Percentiles rank a stretch among this genome's conserved stretches.
Conservation (phyloP, 2,113 vertebrate species). For the Notarius lentiginosus region DNA sequence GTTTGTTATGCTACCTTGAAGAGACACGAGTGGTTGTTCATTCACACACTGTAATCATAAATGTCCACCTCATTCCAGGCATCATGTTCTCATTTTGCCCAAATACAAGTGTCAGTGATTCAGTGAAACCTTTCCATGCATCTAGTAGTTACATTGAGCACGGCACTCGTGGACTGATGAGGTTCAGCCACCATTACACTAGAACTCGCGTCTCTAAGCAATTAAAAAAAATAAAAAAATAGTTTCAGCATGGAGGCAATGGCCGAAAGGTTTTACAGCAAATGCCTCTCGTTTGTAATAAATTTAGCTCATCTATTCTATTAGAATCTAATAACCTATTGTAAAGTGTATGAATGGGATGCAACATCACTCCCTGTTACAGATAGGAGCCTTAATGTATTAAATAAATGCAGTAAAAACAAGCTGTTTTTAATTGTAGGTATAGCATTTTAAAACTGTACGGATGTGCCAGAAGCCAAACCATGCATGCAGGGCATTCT, state of each 20-base stretch:
- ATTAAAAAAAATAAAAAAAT: not conserved
- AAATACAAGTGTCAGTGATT: not conserved
- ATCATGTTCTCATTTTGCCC: not conserved
- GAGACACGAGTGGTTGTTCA: not conserved
- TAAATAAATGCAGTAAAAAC: not conserved
- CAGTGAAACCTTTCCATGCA: not conserved
- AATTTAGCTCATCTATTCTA: too few species aligned
- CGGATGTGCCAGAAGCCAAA: too few species aligned
- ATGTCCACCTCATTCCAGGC: not conserved
- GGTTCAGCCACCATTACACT: not conserved
- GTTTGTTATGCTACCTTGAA: not conserved
- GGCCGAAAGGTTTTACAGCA: not conserved
- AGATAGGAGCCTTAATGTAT: too few species aligned
- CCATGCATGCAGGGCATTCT: too few species aligned
- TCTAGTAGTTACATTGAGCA: not conserved
- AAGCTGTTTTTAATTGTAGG: too few species aligned
- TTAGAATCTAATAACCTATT: too few species aligned
- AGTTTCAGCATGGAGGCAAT: not conserved
- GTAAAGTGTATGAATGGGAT: too few species aligned
- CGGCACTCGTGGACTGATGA: not conserved
- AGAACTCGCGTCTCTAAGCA: not conserved
- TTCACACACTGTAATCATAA: not conserved
- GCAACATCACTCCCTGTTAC: too few species aligned
- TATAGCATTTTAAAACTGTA: too few species aligned
- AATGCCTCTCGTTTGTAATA: not conserved